phyloP scores from a whole-genome alignment of 1,140 invertebrate genomes.

The Euura lappo region DNA sequence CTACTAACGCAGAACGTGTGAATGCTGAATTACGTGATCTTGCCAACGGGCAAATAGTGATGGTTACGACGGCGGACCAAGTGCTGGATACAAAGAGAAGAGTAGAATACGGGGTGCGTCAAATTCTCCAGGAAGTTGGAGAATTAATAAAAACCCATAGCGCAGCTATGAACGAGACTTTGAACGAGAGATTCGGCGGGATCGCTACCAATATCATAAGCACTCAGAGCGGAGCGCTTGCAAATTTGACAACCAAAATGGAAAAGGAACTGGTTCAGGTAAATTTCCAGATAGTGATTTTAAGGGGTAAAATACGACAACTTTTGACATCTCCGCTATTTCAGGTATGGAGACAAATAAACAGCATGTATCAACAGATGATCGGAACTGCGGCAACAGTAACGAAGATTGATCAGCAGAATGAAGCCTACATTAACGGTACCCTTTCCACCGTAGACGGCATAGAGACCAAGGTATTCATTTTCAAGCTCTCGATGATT shows the following conservation, averaged over 20 bases:
- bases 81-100: constrained; percentile 84
- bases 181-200: constrained; percentile 73
- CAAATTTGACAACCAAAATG: constrained; percentile 79
- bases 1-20: constrained; percentile 52
- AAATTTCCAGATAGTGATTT: constrained; percentile 29
- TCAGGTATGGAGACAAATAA: constrained; percentile 84
- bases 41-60: constrained; percentile 78
- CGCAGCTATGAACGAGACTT: constrained; percentile 70
- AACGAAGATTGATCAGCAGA: constrained; percentile 78
- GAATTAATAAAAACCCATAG: constrained; percentile 73
- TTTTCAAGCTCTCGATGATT: neutral
- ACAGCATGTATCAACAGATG: constrained; percentile 87
- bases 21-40: constrained; percentile 62
- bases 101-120: constrained; percentile 84
- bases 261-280: constrained; percentile 81
- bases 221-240: constrained; percentile 75
- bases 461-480: constrained; percentile 77
- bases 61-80: constrained; percentile 84
- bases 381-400: constrained; percentile 76
- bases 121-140: constrained; percentile 81
- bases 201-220: constrained; percentile 73
- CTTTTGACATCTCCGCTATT: neutral
- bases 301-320: neutral
- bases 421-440: constrained; percentile 81
- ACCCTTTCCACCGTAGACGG: constrained; percentile 81